Percentiles rank a stretch among this genome's conserved stretches.
These are phyloP conservation scores for Diogma glabrata DNA, from an alignment of 2,888 invertebrate genomes.

Conservation along the genomic window DNA sequence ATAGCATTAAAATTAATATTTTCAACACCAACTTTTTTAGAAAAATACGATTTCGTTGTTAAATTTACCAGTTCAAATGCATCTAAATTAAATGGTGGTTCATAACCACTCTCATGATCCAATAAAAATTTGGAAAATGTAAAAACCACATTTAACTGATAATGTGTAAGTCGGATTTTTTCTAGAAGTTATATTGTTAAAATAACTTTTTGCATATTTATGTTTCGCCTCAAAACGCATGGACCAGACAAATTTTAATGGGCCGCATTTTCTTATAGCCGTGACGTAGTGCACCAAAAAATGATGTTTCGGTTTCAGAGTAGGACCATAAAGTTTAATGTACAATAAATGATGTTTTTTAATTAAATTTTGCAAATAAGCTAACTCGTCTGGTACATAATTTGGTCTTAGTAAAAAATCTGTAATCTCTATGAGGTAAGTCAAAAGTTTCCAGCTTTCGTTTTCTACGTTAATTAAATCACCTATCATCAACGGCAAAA, in stretches of 20 bases:
- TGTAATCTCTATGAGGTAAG: conserved; percentile 13
- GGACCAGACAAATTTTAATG: conserved; percentile 14
- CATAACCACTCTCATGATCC: no score
- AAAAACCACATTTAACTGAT: background rate
- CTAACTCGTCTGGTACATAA: conserved; percentile 13
- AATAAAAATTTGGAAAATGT: no score
- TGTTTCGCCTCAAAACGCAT: conserved; percentile 13
- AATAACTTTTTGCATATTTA: background rate
- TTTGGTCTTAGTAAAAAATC: conserved; percentile 13
- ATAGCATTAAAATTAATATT: no score
- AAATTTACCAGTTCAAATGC: no score
- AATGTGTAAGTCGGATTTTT: background rate
- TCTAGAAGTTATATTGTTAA: background rate
- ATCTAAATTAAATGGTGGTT: no score
- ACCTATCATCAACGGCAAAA: conserved; percentile 18
- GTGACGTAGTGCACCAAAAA: conserved; percentile 15
- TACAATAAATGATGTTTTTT: conserved; percentile 14
- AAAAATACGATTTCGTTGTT: no score
- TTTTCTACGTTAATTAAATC: conserved; percentile 17
- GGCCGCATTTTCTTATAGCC: conserved; percentile 16
- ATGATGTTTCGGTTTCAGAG: conserved; percentile 17
- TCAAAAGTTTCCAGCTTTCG: conserved; percentile 16
- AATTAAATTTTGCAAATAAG: conserved; percentile 13
- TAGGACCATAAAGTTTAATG: conserved; percentile 14
- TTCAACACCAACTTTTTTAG: no score